phyloP scores from a whole-genome alignment of 1,140 invertebrate species.

The Helicoverpa armigera region DNA sequence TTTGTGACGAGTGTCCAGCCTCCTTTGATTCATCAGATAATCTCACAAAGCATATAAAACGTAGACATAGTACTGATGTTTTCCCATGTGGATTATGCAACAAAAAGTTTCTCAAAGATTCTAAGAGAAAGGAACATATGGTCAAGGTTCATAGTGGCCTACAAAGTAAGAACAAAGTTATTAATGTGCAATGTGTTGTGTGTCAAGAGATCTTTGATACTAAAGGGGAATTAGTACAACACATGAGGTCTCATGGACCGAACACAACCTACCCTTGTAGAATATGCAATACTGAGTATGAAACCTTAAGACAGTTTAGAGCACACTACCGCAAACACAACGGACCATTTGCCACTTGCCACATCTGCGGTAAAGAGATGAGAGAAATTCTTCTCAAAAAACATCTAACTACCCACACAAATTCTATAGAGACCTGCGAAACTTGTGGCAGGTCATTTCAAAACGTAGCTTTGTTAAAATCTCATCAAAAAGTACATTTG shows the following conservation, averaged over 20 bases:
- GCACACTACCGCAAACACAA: slow-evolving; percentile 11
- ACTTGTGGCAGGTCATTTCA: slow-evolving; percentile 53
- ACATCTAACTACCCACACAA: slow-evolving; percentile 46
- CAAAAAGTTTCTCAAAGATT: slow-evolving; percentile 50
- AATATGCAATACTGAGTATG: slow-evolving; percentile 45
- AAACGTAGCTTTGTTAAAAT: slow-evolving; percentile 37
- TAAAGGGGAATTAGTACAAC: slow-evolving; percentile 13
- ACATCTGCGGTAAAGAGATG: slow-evolving; percentile 31
- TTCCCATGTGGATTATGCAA: slow-evolving; percentile 57
- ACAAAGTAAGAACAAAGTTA: slow-evolving; percentile 50
- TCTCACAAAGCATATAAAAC: slow-evolving; percentile 48
- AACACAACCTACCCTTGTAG: slow-evolving; percentile 1
- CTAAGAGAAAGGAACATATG: slow-evolving; percentile 55
- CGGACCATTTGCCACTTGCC: background rate
- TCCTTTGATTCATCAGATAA: slow-evolving; percentile 54
- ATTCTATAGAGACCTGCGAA: slow-evolving; percentile 45
- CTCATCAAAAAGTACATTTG: slow-evolving; percentile 54
- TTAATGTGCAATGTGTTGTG: slow-evolving; percentile 53
- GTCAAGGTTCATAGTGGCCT: slow-evolving; percentile 54
- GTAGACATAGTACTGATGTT: slow-evolving; percentile 49
- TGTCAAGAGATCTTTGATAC: slow-evolving; percentile 49
- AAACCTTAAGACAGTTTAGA: slow-evolving; percentile 40
- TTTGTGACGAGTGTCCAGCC: slow-evolving; percentile 55
- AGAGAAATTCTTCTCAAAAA: slow-evolving; percentile 11
- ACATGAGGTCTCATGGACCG: slow-evolving; percentile 10